phyloP scores from a whole-genome alignment of 2,888 invertebrate species.

The Antitype chi region DNA sequence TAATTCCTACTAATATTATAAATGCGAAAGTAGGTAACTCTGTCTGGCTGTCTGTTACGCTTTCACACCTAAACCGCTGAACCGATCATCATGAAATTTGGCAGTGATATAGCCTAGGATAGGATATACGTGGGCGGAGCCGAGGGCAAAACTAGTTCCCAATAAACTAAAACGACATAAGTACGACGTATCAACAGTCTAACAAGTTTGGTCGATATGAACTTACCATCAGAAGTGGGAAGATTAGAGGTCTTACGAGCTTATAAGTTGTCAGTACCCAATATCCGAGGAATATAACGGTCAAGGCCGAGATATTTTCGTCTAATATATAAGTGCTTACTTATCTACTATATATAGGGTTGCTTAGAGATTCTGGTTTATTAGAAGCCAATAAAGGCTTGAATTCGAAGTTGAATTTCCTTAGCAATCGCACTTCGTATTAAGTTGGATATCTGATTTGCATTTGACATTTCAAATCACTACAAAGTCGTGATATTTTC shows the following conservation, averaged over 20 bases:
- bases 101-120: too few relatives aligned
- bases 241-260: constrained; percentile 21
- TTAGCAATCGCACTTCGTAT: neutral
- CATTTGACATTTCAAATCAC: constrained; percentile 1
- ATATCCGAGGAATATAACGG: constrained; percentile 3
- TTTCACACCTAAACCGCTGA: too few relatives aligned
- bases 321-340: neutral
- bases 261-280: constrained; percentile 20
- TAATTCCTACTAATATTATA: too few relatives aligned
- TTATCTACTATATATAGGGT: too few relatives aligned
- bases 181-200: neutral
- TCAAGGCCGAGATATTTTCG: constrained; percentile 28
- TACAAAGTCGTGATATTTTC: neutral
- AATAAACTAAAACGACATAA: neutral
- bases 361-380: neutral
- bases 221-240: constrained; percentile 7
- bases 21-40: too few relatives aligned
- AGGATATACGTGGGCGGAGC: too few relatives aligned
- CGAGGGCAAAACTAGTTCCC: neutral
- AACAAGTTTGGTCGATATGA: neutral
- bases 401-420: neutral
- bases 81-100: too few relatives aligned
- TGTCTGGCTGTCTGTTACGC: too few relatives aligned
- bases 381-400: constrained; percentile 2
- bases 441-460: neutral